phyloP scores from a whole-genome alignment of 2,797 vertebrate genomes.

The Enteromius treurensis region DNA sequence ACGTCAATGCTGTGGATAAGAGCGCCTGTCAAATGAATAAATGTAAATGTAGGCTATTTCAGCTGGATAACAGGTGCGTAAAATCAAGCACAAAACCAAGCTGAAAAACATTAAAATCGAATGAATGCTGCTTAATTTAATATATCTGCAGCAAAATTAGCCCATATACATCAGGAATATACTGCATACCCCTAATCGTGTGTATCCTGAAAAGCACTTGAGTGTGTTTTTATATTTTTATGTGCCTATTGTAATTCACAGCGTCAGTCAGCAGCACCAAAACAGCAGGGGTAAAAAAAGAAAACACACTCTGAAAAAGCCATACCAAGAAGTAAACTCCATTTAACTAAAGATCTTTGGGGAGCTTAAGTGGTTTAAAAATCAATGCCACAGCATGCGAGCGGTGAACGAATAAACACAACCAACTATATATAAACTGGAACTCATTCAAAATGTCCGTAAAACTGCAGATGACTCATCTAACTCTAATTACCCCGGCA shows the following conservation, averaged over 20 bases:
- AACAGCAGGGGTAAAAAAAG: conserved; percentile 16
- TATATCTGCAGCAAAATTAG: background rate
- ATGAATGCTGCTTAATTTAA: background rate
- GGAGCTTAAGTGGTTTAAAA: conserved; percentile 38
- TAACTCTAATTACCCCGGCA: conserved; percentile 31
- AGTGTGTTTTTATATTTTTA: conserved; percentile 7
- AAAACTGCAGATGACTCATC: conserved; percentile 39
- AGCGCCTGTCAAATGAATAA: background rate
- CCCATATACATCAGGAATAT: background rate
- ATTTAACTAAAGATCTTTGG: conserved; percentile 36
- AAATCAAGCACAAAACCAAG: background rate
- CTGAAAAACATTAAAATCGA: background rate
- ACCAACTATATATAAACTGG: conserved; percentile 20
- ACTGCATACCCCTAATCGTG: background rate
- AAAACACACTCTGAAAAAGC: background rate
- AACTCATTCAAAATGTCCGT: conserved; percentile 30
- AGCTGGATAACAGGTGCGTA: background rate
- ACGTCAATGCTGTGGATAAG: background rate
- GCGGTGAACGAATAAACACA: conserved; percentile 19
- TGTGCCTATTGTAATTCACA: conserved; percentile 5
- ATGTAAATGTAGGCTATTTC: conserved; percentile 1
- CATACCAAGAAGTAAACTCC: conserved; percentile 27
- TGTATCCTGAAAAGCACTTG: background rate
- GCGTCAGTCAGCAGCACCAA: conserved; percentile 26
- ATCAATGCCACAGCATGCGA: conserved; percentile 36